Base-by-base conservation (phyloP, 2,888 invertebrate genomes). In the Watsonalla cultraria region DNA sequence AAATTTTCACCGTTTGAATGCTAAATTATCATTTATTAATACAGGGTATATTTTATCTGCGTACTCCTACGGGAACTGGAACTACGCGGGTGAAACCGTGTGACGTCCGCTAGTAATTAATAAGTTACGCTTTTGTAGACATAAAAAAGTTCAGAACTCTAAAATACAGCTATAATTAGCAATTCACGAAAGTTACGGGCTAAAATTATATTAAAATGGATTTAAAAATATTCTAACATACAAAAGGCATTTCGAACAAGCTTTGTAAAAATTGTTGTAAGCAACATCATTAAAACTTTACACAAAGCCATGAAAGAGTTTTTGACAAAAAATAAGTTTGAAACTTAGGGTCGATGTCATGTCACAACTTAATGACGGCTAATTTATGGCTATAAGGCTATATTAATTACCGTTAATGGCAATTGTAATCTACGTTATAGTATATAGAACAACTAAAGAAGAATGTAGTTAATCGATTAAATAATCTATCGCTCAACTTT, bases 341-440 rank as follows among this genome's bases (percentile, higher is more conserved):
- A 37, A 49, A 37, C 49, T 37, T 37, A 13, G 37, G 15, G 37
- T 7, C 37, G 49, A 49, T 49, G 15, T 49, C 37, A 49, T 49
- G 39, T 49, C 14, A 49, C 37, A 15, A 37, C 49, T 49, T 49
- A 58, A 58, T 55, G 55, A 51, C 45, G 39, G 46, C 47, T 59
- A 61, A 59, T 59, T 54, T 52, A 45, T 46, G 39, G 51, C 51
- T 53, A 54, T 24, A 52, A 46, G 46, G 55, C 53, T 52, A 35
- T 15, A 57, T 54, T 61, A 60, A 61, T 63, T 46, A 14, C n/a
- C 14, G 54, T 58, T 51, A 37, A 51, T 54, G 57, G 53, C 37
- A 53, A 53, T 34, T 54, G 54, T 53, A 55, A 59, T 53, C 15
- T 46, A 24, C 24, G 24, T n/a, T n/a, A n/a, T n/a, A n/a, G n/a